A percentile compares a stretch with the other conserved stretches of the same genome.
phyloP scores from a whole-genome alignment of 2,113 vertebrate genomes.

The Pangasianodon hypophthalmus region DNA sequence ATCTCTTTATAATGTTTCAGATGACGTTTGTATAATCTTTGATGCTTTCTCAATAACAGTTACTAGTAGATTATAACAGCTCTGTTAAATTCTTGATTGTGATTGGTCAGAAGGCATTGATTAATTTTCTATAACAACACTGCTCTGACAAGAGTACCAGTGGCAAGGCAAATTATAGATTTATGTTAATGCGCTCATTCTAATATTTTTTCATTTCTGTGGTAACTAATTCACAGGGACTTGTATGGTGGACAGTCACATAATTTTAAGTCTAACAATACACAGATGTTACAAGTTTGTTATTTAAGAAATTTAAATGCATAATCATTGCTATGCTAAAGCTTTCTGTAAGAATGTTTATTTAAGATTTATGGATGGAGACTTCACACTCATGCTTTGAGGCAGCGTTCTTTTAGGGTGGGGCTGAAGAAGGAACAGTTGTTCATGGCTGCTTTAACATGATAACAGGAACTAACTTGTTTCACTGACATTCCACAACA shows the following conservation, averaged over 20 bases:
- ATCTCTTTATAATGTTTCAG: background rate
- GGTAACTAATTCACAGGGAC: background rate
- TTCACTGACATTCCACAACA: background rate
- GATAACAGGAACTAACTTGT: background rate
- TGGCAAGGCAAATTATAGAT: too few species aligned
- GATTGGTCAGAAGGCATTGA: background rate
- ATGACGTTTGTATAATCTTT: background rate
- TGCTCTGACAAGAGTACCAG: background rate
- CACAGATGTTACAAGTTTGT: background rate
- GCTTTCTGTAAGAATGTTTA: background rate
- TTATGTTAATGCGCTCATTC: too few species aligned
- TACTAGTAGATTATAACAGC: background rate
- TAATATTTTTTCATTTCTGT: background rate
- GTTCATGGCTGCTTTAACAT: background rate
- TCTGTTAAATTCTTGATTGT: background rate
- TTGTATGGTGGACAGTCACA: background rate
- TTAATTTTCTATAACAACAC: background rate
- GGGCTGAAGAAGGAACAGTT: background rate
- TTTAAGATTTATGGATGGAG: background rate
- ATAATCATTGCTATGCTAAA: background rate
- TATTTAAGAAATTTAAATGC: background rate
- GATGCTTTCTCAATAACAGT: background rate
- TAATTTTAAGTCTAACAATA: background rate
- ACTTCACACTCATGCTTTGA: background rate
- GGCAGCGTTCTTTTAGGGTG: background rate